Evolutionary conservation across 2,888 invertebrate species (phyloP).

Genomic region (Agrotis segetum): DNA sequence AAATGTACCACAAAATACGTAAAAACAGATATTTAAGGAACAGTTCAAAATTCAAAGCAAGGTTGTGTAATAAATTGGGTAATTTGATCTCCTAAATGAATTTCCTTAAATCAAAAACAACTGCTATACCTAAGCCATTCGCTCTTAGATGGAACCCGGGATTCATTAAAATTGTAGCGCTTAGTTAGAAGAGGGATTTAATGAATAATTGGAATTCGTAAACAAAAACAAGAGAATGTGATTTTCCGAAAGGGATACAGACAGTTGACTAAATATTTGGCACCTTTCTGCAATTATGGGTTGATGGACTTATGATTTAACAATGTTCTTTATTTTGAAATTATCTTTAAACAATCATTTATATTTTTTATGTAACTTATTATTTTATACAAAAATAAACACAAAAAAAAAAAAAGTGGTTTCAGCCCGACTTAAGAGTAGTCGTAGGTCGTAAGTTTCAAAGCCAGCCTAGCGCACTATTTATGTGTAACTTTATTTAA

Average conservation of each 20-base stretch:
- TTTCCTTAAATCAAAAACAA: constrained; percentile 34
- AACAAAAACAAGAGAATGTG: constrained; percentile 8
- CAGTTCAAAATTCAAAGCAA: not conserved
- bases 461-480: no score
- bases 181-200: constrained; percentile 19
- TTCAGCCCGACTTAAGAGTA: no score
- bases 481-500: no score
- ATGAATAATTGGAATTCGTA: constrained; percentile 22
- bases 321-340: not conserved
- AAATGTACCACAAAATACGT: not conserved
- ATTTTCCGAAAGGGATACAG: not conserved
- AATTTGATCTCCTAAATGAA: constrained; percentile 20
- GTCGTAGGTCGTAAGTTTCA: no score
- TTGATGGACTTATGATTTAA: not conserved
- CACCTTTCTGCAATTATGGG: not conserved
- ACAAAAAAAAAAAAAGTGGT: no score
- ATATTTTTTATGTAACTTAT: no score
- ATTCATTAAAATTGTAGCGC: constrained; percentile 49
- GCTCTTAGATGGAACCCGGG: not conserved
- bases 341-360: no score
- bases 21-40: not conserved
- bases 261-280: not conserved
- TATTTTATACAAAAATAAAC: no score
- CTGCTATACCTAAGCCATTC: not conserved
- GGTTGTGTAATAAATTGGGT: constrained; percentile 21